These are phyloP conservation scores for Cladopsammia gracilis DNA, from an alignment of 64 coral and sea anemone species.

Conservation along the genomic window DNA sequence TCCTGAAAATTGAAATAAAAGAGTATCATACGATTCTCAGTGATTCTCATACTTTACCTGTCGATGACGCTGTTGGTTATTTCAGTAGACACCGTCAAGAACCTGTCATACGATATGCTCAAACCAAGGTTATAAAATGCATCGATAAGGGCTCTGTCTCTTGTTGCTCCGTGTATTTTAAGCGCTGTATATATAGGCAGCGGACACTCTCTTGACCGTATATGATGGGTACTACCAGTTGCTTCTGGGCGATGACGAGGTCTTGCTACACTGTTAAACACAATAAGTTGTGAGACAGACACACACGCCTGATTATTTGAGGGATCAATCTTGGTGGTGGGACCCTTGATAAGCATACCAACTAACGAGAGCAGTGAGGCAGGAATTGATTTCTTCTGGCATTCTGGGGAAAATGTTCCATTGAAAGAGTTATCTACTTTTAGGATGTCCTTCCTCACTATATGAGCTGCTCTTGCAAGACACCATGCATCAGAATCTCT, in stretches of 20 bases:
- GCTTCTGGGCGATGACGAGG: constrained; percentile 28
- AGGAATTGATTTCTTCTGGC: constrained; percentile 65
- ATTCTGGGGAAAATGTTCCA: constrained; percentile 53
- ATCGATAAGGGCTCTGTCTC: constrained; percentile 51
- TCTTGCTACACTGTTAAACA: constrained; percentile 48
- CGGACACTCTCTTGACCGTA: constrained; percentile 44
- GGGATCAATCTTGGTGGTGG: constrained; percentile 29
- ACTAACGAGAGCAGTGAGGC: constrained; percentile 42
- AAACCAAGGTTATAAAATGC: constrained; percentile 65
- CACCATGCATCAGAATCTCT: constrained; percentile 55
- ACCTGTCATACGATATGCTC: constrained; percentile 52
- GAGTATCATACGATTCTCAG: constrained; percentile 9
- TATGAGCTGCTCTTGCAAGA: constrained; percentile 57
- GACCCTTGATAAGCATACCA: constrained; percentile 57
- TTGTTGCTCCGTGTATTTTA: constrained; percentile 67
- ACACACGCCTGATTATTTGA: constrained; percentile 31
- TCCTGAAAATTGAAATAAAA: constrained; percentile 6
- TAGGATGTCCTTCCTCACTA: constrained; percentile 66
- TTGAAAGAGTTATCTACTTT: constrained; percentile 52
- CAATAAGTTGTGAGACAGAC: constrained; percentile 30
- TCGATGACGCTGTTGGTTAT: constrained; percentile 39
- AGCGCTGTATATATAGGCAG: constrained; percentile 55
- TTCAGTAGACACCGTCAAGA: constrained; percentile 33
- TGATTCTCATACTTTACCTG: not conserved
- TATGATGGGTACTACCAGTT: constrained; percentile 46